Evolutionary conservation across 2,113 vertebrate species (phyloP).

Genomic region (Proteles cristata): DNA sequence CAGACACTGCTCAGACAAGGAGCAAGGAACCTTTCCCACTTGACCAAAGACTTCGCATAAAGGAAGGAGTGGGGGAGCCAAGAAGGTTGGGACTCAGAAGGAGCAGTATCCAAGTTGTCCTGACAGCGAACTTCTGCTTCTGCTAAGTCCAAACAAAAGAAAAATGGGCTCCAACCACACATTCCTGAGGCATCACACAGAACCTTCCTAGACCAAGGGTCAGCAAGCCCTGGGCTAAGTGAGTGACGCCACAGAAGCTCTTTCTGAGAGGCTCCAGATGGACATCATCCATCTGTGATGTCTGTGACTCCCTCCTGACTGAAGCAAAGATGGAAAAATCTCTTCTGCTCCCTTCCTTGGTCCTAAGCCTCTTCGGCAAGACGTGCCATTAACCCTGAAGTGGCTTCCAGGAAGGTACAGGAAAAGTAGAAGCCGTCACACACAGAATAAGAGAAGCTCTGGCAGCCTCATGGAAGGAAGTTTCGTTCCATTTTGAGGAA

Average conservation of each 20-base stretch:
- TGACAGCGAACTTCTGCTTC: not conserved
- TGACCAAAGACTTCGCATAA: not conserved
- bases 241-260: not conserved
- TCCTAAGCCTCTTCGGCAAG: not conserved
- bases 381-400: not conserved
- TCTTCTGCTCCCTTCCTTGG: not conserved
- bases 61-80: not conserved
- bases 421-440: not conserved
- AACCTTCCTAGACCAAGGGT: not conserved
- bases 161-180: not conserved
- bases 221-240: not conserved
- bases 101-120: not conserved
- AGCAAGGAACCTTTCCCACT: not conserved
- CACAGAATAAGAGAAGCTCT: not conserved
- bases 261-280: not conserved
- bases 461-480: not conserved
- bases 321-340: not conserved
- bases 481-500: not conserved
- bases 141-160: not conserved
- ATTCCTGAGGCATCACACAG: not conserved
- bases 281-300: not conserved
- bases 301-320: not conserved
- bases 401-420: not conserved
- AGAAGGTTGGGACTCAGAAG: not conserved
- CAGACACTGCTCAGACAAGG: too few species aligned